Conservation (phyloP, 2,888 invertebrate species). For the Nephrotoma flavescens region DNA sequence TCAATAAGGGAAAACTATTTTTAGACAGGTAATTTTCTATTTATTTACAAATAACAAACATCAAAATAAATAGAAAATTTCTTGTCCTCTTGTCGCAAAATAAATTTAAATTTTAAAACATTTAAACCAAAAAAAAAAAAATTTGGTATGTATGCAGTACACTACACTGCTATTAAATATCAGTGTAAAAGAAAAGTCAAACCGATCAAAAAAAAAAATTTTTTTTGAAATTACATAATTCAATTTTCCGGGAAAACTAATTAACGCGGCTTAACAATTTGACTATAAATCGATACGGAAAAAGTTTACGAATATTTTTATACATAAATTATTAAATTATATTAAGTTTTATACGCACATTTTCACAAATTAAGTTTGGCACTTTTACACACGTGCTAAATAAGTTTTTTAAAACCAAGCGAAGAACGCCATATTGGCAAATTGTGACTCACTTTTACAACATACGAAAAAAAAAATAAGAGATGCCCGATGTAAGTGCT, state of each 20-base stretch:
- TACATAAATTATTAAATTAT: not conserved
- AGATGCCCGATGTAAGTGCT: not conserved
- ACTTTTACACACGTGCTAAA: constrained; percentile 34
- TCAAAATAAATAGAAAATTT: not conserved
- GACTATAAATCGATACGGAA: not conserved
- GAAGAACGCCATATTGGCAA: constrained; percentile 30
- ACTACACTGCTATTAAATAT: not conserved
- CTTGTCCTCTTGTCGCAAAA: not conserved
- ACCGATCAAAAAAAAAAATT: not conserved
- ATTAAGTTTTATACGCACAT: constrained; percentile 27
- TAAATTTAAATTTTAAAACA: not conserved
- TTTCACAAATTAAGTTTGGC: constrained; percentile 31
- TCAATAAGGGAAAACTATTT: not conserved
- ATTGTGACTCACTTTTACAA: constrained; percentile 2
- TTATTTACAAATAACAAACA: not conserved
- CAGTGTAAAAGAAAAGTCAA: not conserved
- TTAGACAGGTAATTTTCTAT: not conserved
- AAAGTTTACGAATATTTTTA: not conserved
- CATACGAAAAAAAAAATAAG: not conserved
- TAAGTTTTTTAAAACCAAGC: constrained; percentile 33
- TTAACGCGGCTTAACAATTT: not conserved
- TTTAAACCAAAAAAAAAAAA: not conserved
- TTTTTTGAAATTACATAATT: constrained; percentile 1
- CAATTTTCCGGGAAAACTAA: not conserved
- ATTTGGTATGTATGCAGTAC: not conserved